A percentile compares a stretch with the other conserved stretches of the same genome.
Conservation (phyloP, 2,113 vertebrate genomes). For the Ariopsis seemanni region DNA sequence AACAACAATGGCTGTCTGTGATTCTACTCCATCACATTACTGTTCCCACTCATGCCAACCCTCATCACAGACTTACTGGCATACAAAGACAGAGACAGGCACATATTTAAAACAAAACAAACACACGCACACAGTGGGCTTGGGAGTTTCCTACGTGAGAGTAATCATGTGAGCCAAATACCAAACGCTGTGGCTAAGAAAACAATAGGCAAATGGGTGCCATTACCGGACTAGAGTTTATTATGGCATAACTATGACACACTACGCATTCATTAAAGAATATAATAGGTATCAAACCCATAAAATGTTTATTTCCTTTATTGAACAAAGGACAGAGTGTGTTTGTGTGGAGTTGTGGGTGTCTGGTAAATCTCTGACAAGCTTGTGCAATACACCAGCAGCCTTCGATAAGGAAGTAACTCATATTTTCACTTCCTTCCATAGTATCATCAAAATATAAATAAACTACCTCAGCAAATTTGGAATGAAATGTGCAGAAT, state of each 20-base stretch:
- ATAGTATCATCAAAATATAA: neutral
- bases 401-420: slow-evolving; percentile 19
- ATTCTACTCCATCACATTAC: slow-evolving; percentile 33
- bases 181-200: slow-evolving; percentile 12
- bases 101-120: neutral
- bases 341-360: neutral
- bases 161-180: slow-evolving; percentile 26
- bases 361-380: neutral
- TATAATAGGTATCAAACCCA: neutral
- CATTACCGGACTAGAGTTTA: neutral
- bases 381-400: slow-evolving; percentile 21
- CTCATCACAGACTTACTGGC: slow-evolving; percentile 4
- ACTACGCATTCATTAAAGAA: neutral
- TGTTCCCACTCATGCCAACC: slow-evolving; percentile 33
- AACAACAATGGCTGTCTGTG: slow-evolving; percentile 53
- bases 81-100: slow-evolving; percentile 2
- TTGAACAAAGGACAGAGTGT: neutral
- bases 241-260: too few relatives aligned
- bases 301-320: neutral
- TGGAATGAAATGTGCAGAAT: neutral
- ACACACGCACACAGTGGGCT: slow-evolving; percentile 20
- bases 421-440: slow-evolving; percentile 46
- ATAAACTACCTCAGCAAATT: neutral
- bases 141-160: neutral
- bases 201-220: neutral